A percentile compares a stretch with the other conserved stretches of the same genome.
Conservation (phyloP, 2,113 vertebrate genomes). For the Apteryx mantelli region DNA sequence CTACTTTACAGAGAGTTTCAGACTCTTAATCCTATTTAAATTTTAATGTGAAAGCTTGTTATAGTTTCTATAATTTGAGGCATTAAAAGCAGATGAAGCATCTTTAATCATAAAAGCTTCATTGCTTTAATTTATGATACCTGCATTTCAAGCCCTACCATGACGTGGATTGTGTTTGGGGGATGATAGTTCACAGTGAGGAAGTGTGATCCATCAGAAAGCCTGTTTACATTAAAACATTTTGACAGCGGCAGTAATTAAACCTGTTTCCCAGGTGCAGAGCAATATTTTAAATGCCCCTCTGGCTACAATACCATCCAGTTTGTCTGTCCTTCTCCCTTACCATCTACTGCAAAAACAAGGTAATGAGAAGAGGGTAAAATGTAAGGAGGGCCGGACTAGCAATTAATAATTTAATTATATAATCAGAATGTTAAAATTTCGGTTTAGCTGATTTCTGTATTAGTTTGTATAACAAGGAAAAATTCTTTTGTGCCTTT, state of each 20-base stretch:
- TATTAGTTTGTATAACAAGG: not conserved
- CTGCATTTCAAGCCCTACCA: conserved; percentile 55
- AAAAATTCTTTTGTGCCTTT: conserved; percentile 18
- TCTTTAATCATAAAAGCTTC: conserved; percentile 76
- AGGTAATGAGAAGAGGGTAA: conserved; percentile 58
- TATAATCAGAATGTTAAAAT: conserved; percentile 32
- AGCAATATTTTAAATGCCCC: conserved; percentile 71
- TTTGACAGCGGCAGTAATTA: conserved; percentile 80
- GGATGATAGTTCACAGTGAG: conserved; percentile 60
- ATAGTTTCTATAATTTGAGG: conserved; percentile 66
- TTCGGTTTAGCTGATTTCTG: not conserved
- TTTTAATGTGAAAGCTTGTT: conserved; percentile 68
- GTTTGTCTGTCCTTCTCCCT: conserved; percentile 58
- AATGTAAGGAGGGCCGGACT: not conserved
- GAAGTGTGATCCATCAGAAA: conserved; percentile 73
- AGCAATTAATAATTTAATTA: conserved; percentile 39
- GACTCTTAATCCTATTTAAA: conserved; percentile 62
- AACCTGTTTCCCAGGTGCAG: conserved; percentile 77
- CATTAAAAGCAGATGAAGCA: conserved; percentile 68
- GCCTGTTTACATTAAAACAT: conserved; percentile 77
- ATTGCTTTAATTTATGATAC: conserved; percentile 72
- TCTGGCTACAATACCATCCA: conserved; percentile 65
- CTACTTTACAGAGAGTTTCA: not conserved
- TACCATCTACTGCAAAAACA: conserved; percentile 49
- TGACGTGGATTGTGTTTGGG: conserved; percentile 65